Conservation (phyloP, 1,140 invertebrate genomes). For the Steinernema khuongi region DNA sequence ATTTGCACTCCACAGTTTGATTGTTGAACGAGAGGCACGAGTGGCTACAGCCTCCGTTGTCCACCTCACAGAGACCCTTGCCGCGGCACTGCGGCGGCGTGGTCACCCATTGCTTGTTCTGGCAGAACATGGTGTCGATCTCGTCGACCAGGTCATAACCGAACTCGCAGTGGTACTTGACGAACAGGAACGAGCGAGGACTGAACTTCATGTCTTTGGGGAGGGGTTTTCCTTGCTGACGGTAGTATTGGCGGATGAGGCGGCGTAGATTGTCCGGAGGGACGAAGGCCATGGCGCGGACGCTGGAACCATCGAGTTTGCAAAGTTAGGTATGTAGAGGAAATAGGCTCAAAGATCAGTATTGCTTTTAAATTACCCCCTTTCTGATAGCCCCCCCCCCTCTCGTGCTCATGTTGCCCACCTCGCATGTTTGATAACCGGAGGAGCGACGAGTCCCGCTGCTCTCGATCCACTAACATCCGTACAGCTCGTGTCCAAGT, state of each 20-base stretch:
- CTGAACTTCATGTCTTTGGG: slow-evolving; percentile 51
- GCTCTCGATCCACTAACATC: slow-evolving; percentile 40
- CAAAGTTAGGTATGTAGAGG: slow-evolving; percentile 12
- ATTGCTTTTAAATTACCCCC: background rate
- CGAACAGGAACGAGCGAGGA: slow-evolving; percentile 50
- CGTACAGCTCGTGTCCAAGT: slow-evolving; percentile 54
- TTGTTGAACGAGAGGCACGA: slow-evolving; percentile 55
- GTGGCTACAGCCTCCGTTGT: slow-evolving; percentile 57
- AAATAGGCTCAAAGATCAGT: background rate
- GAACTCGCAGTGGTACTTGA: slow-evolving; percentile 54
- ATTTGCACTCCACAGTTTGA: slow-evolving; percentile 51
- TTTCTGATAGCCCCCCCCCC: background rate
- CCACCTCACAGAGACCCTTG: slow-evolving; percentile 47
- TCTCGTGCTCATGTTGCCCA: slow-evolving; percentile 10
- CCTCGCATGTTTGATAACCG: slow-evolving; percentile 51
- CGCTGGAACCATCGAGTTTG: slow-evolving; percentile 36
- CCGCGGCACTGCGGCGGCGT: slow-evolving; percentile 53
- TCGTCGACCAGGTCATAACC: slow-evolving; percentile 58
- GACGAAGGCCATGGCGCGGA: slow-evolving; percentile 58
- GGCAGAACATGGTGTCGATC: slow-evolving; percentile 56
- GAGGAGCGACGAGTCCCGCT: slow-evolving; percentile 49
- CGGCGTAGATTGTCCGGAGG: slow-evolving; percentile 55
- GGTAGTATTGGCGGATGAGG: slow-evolving; percentile 57
- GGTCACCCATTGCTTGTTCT: slow-evolving; percentile 51
- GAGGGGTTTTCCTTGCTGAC: slow-evolving; percentile 46